Evolutionary conservation across 2,797 vertebrate genomes (phyloP), one percentile per base, ranked within the genome.

Genomic region (Neostethus bicornis): DNA sequence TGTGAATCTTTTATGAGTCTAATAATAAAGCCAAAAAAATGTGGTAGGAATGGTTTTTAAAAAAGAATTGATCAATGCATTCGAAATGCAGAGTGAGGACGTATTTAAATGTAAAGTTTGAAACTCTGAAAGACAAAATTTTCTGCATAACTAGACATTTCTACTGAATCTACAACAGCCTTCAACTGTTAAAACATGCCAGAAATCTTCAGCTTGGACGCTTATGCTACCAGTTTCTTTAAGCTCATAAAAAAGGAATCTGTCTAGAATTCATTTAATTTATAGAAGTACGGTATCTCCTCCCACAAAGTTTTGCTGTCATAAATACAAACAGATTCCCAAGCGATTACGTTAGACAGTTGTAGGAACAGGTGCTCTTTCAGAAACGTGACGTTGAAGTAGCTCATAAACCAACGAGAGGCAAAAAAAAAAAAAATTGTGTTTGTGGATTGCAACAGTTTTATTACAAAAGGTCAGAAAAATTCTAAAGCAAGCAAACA

Each of bases 221-320:
- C 42, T 46, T 44, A 43, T 80, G 69, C 80, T 70, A 71, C 81
- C 65, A 67, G 66, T 79, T 64, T 57, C 49, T 2, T 37, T 4
- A 8, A n/a, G 41, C 69, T 76, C 48, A 75, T 75, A 75, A 42
- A 52, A 43, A 63, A 67, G 69, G 68, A 77, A 71, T 64, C 58
- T 58, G 44, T 57, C 37, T 45, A 3, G 46, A 67, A 66, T 63
- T 53, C 61, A 44, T 51, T 14, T 42, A 49, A 61, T 56, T 61
- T 51, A 77, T 59, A 71, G 67, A 72, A 70, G 8, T 11, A 79
- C 54, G 65, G 21, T 35, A 6, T 14, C 11, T 61, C 24, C 24
- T 42, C 44, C 13, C 42, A 24, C 83, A 55, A 83, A 57, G 44
- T 20, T 52, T 35, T 47, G 66, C 70, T 51, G 37, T 60, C 46